A percentile compares a stretch with the other conserved stretches of the same genome.
phyloP scores from a whole-genome alignment of 2,888 invertebrate species.

The Geophilus truncorum region DNA sequence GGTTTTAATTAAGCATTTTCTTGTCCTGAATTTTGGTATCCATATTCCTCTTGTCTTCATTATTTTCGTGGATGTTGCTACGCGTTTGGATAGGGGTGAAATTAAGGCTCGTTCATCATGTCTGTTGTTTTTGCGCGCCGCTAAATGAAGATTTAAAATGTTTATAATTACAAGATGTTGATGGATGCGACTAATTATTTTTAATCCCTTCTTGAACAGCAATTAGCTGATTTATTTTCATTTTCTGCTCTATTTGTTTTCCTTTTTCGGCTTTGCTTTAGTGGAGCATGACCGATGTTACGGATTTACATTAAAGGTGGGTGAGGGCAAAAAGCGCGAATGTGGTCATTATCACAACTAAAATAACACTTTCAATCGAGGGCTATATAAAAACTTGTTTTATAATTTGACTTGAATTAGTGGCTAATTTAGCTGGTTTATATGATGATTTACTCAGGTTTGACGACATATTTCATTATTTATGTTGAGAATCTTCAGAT shows the following conservation, averaged over 20 bases:
- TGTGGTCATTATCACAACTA: no score
- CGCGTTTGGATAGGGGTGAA: not conserved
- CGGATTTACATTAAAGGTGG: no score
- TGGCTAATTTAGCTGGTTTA: no score
- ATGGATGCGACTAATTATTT: not conserved
- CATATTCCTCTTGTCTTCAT: not conserved
- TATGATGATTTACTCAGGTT: no score
- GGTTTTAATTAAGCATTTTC: not conserved
- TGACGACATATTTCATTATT: no score
- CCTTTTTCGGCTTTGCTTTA: not conserved
- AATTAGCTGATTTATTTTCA: not conserved
- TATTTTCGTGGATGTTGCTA: not conserved
- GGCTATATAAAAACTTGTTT: no score
- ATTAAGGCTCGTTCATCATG: conserved; percentile 3
- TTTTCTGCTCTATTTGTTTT: not conserved
- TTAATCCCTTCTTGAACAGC: not conserved
- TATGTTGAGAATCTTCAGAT: no score
- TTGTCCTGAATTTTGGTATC: not conserved
- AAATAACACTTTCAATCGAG: no score
- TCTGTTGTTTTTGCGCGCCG: not conserved
- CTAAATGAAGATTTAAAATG: conserved; percentile 14
- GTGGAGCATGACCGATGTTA: not conserved
- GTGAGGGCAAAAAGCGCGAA: no score
- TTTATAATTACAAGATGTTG: conserved; percentile 2
- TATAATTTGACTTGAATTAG: no score